A percentile compares a stretch with the other conserved stretches of the same genome.
Conservation (phyloP, 2,888 invertebrate species). For the Marasmarcha lunaedactyla region DNA sequence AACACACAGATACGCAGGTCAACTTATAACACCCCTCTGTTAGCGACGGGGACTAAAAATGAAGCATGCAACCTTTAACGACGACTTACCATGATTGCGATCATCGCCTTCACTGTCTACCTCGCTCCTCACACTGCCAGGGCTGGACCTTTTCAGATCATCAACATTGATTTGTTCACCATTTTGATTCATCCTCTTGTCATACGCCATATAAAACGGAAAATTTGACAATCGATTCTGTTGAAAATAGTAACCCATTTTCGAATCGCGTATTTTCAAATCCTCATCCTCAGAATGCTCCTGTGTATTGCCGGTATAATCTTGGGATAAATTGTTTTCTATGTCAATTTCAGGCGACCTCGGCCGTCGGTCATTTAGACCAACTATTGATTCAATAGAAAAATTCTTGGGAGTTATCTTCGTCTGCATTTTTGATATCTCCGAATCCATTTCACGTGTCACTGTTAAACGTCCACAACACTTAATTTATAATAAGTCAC, state of each 20-base stretch:
- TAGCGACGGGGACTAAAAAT: too few relatives aligned
- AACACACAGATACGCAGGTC: too few relatives aligned
- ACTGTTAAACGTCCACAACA: constrained; percentile 6
- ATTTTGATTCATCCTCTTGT: constrained; percentile 40
- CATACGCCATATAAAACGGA: constrained; percentile 61
- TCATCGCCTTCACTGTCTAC: constrained; percentile 61
- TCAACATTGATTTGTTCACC: constrained; percentile 36
- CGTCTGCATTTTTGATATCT: constrained; percentile 51
- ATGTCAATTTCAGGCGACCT: constrained; percentile 63
- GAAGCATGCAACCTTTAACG: too few relatives aligned
- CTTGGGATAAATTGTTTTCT: constrained; percentile 49
- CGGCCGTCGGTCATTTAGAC: constrained; percentile 42
- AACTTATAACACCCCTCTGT: too few relatives aligned
- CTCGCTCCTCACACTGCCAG: constrained; percentile 54
- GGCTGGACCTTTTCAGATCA: constrained; percentile 52
- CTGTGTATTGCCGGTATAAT: constrained; percentile 27
- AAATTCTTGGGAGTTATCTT: constrained; percentile 71
- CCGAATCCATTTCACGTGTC: constrained; percentile 43
- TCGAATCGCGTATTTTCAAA: constrained; percentile 42
- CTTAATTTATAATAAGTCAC: background rate
- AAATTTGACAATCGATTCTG: constrained; percentile 57
- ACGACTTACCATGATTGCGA: constrained; percentile 49
- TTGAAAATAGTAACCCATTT: constrained; percentile 56
- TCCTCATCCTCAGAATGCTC: constrained; percentile 52
- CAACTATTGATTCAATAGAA: constrained; percentile 74